Base-by-base conservation (phyloP, 2,797 vertebrate genomes). In the Gymnopithys bicolor region DNA sequence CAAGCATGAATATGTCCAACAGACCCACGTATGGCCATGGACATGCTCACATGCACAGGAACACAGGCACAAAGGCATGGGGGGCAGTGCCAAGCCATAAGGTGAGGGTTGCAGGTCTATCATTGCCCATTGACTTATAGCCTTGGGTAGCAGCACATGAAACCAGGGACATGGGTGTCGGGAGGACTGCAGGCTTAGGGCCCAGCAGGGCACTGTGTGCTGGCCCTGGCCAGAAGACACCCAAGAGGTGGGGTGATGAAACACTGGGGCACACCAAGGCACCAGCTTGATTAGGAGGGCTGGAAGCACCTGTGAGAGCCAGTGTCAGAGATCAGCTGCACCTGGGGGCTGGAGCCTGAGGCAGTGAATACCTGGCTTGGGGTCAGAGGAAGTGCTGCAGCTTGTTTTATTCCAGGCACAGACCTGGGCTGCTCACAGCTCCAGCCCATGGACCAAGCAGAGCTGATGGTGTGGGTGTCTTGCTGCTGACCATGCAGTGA, bases 31-130 rank as follows among this genome's bases (percentile, higher is more conserved):
- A 13, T 0, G 0, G 49, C 46, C 32, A 33, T 8, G 25, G n/a
- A n/a, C 7, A 5, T 28, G 43, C 53, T 37, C 27, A 16, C 0
- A 0, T 14, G 35, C 56, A 7, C 1, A 1, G 22, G 32, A 25
- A 68, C 46, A 35, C 0, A 1, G 52, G n/a, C 33, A 83, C 73
- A 53, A 73, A 62, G 51, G 30, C 53, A 32, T 4, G 9, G 30
- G 19, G 41, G n/a, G 12, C 71, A 58, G 43, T 58, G 28, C 39
- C 8, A 18, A 37, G 33, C 7, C 48, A 39, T 24, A 3, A 28
- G 10, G 8, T 43, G 43, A 64, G 8, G 14, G 33, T 49, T 79
- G n/a, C 45, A 88, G 76, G 33, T 3, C 0, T 27, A 10, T 11
- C 41, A 66, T 1, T 0, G 27, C 71, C 35, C 35, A 13, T 14